Base-by-base conservation (phyloP, 2,113 vertebrate genomes). In the Rattus rattus region DNA sequence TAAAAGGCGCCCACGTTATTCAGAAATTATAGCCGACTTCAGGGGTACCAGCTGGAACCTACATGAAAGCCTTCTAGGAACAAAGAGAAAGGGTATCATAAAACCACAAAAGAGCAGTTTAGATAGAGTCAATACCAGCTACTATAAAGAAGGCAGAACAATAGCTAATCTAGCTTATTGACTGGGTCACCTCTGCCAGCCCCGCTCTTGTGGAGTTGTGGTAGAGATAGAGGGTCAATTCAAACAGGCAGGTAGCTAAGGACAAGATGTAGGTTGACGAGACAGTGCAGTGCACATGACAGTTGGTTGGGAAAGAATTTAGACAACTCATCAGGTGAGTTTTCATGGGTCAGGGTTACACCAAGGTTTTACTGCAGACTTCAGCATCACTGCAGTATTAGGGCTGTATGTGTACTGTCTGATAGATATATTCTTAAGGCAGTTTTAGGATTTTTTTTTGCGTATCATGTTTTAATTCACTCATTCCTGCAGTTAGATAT, bases 391-490 rank as follows among this genome's bases (percentile, higher is more conserved):
- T 8, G 7, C 28, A 88, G 0, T 80, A n/a, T 39, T n/a, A 36
- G 54, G 59, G 28, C 54, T 91, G 36, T 59, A 39, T 72, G 69
- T 30, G 12, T 47, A 84, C 33, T 36, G n/a, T 39, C 17, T 39
- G 24, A 4, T 92, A 90, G 94, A 90, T 24, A 47, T 76, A 5
- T n/a, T 88, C 92, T 56, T 47, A 24, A 75, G 79, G 43, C 75
- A 76, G 12, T 89, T 88, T 94, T 83, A 83, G 33, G 72, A 72
- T 80, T 43, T 97, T 75, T 36, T 95, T 94, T 92, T 54, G 72
- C 92, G 91, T 54, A 17, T 75, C 77, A n/a, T 87, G 28, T 84
- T 96, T 96, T 94, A 95, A 94, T 94, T 95, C 73, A 92, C 49
- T 26, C 54, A 36, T 83, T 67, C 61, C 39, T 96, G 67, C 67